Evolutionary conservation across 1,140 invertebrate genomes (phyloP).

Genomic region (Trypoxylus dichotomus): DNA sequence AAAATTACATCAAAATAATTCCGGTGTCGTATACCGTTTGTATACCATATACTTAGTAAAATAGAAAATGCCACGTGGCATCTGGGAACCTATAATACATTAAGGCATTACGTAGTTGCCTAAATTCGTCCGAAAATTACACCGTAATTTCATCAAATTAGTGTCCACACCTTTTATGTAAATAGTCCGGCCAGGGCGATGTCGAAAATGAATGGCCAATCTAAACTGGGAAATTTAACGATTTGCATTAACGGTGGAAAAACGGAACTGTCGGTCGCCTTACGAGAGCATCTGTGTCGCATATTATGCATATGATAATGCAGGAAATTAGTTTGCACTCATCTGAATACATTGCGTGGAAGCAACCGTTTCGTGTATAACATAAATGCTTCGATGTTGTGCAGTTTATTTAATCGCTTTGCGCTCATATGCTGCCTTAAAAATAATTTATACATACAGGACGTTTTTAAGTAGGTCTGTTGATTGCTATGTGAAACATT

Average conservation of each 20-base stretch:
- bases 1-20: background rate
- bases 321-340: background rate
- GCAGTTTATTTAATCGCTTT: too few species aligned
- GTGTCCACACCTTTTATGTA: slow-evolving; percentile 9
- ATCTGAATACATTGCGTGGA: background rate
- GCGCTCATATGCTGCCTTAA: too few species aligned
- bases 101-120: background rate
- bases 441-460: too few species aligned
- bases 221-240: background rate
- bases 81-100: background rate
- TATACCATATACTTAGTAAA: background rate
- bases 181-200: background rate
- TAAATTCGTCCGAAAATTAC: slow-evolving; percentile 12
- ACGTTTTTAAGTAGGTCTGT: too few species aligned
- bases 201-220: background rate
- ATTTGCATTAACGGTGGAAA: background rate
- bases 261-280: background rate
- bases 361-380: too few species aligned
- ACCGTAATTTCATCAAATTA: slow-evolving; percentile 15
- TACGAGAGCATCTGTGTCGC: background rate
- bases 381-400: too few species aligned
- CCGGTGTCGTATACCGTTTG: background rate
- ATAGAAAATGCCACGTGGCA: background rate
- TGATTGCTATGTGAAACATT: too few species aligned
- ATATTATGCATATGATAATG: background rate